phyloP scores from a whole-genome alignment of 23 tunicate species.

The Ascidia mentula region DNA sequence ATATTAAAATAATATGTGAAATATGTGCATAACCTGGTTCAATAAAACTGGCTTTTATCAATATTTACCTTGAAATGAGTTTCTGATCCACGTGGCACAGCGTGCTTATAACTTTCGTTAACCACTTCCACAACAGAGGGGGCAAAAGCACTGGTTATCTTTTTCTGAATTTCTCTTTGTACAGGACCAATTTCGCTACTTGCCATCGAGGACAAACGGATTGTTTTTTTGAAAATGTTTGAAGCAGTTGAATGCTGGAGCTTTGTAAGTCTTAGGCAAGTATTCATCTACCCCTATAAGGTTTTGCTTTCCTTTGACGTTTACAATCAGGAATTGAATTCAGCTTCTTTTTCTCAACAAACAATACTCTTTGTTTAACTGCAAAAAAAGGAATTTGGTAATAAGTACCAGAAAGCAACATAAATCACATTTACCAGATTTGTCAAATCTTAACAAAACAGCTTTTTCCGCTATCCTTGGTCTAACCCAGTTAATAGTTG shows the following conservation, averaged over 20 bases:
- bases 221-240: no score
- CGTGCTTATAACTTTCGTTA: constrained; percentile 92
- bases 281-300: background rate
- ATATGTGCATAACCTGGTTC: background rate
- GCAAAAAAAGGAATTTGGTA: constrained; percentile 4
- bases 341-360: constrained; percentile 73
- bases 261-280: background rate
- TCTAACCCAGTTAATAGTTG: constrained; percentile 30
- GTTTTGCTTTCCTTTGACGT: background rate
- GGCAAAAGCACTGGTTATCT: constrained; percentile 30
- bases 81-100: constrained; percentile 93
- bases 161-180: constrained; percentile 46
- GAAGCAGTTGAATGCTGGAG: background rate
- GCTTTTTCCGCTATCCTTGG: constrained; percentile 49
- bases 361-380: constrained; percentile 48
- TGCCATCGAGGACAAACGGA: constrained; percentile 63
- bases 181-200: constrained; percentile 41
- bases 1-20: background rate
- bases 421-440: no score
- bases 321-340: constrained; percentile 51
- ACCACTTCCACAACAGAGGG: constrained; percentile 68
- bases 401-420: no score
- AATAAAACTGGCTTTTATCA: background rate
- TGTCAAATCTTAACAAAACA: constrained; percentile 59
- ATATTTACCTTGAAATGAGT: constrained; percentile 41